Base-by-base conservation (phyloP, 2,113 vertebrate genomes). In the Paraplagusia blochii region DNA sequence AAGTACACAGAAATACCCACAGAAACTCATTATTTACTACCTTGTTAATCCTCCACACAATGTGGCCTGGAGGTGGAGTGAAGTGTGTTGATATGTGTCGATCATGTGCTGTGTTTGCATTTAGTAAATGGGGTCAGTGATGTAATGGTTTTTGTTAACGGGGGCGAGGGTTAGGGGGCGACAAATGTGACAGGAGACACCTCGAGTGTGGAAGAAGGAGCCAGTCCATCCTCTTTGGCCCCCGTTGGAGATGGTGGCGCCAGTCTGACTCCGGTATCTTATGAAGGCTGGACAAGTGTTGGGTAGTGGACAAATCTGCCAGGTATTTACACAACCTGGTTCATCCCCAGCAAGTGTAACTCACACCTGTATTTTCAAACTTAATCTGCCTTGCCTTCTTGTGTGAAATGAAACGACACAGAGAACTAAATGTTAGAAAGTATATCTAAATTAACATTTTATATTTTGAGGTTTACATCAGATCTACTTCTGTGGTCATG, bases 181-280 rank as follows among this genome's bases (percentile, higher is more conserved):
- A 56, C 79, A 83, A 77, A 83, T 74, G 52, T 0, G 44, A 60
- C 40, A 76, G 64, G 48, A 72, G 77, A 79, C 85, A 86, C 74
- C 63, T 76, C 58, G 38, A 78, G 69, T 69, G 74, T 66, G 66
- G 63, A 62, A 44, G 47, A 59, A 56, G 63, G 9, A 18, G 63
- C 76, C 66, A 58, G 63, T 63, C 69, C 75, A 53, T 84, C 74
- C 70, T 69, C 67, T 74, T 63, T 47, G 53, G 72, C 70, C 49
- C 55, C 57, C 69, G 81, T 68, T 63, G 74, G 74, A 73, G 70
- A 60, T 58, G 0, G 67, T 33, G 84, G 85, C 79, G 82, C 84
- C 82, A 72, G 72, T 10, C 69, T 47, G 80, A 63, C 88, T 80
- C 60, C 76, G 82, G 80, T 54, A 72, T 82, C 63, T 72, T 51